These are phyloP conservation scores for Anniella stebbinsi DNA, from an alignment of 2,797 vertebrate genomes.

Conservation along the genomic window DNA sequence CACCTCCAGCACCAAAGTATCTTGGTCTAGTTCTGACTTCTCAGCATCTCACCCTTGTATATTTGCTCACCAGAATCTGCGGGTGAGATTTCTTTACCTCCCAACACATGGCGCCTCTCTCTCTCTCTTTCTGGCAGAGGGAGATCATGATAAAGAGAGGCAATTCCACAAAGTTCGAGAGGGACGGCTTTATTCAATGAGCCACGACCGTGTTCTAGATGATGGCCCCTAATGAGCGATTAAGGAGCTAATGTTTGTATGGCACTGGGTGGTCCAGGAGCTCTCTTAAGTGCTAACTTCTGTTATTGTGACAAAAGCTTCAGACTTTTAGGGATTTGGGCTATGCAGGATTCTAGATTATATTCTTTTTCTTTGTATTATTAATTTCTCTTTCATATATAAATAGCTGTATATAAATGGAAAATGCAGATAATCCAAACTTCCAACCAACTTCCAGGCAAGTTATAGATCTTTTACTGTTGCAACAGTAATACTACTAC, in stretches of 20 bases:
- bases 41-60: neutral
- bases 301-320: constrained; percentile 45
- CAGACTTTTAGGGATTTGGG: neutral
- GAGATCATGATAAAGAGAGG: constrained; percentile 53
- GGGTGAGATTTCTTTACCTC: neutral
- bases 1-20: neutral
- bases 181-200: constrained; percentile 73
- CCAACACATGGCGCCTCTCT: constrained; percentile 1
- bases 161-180: constrained; percentile 38
- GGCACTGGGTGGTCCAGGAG: constrained; percentile 63
- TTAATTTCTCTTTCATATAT: constrained; percentile 12
- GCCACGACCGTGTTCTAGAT: constrained; percentile 60
- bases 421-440: neutral
- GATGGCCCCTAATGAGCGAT: constrained; percentile 65
- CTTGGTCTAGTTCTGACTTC: neutral
- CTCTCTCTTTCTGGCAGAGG: constrained; percentile 47
- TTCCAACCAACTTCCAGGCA: neutral
- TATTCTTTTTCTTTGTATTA: neutral
- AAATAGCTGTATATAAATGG: constrained; percentile 13
- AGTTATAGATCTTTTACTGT: neutral
- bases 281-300: constrained; percentile 51
- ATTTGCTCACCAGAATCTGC: constrained; percentile 8
- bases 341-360: constrained; percentile 7
- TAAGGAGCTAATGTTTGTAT: constrained; percentile 69
- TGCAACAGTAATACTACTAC: neutral